Conservation (phyloP, 2,797 vertebrate species). For the Dermochelys coriacea region DNA sequence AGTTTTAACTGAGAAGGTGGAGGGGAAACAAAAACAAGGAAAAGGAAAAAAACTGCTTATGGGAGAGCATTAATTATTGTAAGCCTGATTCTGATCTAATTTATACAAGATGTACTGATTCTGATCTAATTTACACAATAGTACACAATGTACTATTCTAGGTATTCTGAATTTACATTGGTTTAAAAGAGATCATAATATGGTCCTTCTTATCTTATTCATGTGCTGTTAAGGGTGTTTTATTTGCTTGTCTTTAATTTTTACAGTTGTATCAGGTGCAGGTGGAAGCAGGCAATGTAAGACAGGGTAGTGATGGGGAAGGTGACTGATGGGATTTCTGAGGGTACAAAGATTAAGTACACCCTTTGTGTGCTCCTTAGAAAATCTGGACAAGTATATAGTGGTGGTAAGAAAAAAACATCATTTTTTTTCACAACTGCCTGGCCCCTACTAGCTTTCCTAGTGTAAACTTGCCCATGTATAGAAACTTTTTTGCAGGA, state of each 20-base stretch:
- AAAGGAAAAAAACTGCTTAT: neutral
- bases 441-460: neutral
- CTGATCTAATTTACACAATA: neutral
- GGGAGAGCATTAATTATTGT: neutral
- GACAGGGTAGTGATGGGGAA: neutral
- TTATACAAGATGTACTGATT: neutral
- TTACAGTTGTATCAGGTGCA: accelerated
- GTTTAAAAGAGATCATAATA: neutral
- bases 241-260: neutral
- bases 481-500: neutral
- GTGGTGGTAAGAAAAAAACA: no score
- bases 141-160: neutral
- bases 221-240: neutral
- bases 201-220: neutral
- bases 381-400: neutral
- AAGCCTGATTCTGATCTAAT: constrained; percentile 36
- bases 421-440: no score
- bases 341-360: neutral
- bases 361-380: neutral
- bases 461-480: neutral
- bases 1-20: neutral
- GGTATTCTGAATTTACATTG: neutral
- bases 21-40: constrained; percentile 17
- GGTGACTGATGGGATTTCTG: neutral
- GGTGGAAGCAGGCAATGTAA: neutral